Percentiles rank a stretch among this genome's conserved stretches.
These are phyloP conservation scores for Macrobrachium rosenbergii DNA, from an alignment of 1,140 invertebrate species.

Conservation along the genomic window DNA sequence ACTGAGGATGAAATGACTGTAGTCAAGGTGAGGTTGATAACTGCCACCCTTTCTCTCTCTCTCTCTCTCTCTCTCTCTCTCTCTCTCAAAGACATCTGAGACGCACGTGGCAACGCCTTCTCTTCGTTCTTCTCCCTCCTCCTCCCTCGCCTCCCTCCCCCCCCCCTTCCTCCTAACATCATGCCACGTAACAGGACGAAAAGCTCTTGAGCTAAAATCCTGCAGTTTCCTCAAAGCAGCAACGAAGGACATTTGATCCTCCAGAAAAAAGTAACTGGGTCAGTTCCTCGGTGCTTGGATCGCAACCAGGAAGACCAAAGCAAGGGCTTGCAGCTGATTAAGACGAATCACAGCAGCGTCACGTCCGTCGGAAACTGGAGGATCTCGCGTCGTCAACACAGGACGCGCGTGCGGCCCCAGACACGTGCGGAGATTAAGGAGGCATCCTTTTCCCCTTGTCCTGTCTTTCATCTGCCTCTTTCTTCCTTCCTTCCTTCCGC, in stretches of 20 bases:
- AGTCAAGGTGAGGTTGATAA: conserved; percentile 3
- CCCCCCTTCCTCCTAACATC: background rate
- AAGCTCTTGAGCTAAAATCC: too few species aligned
- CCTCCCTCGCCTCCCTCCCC: background rate
- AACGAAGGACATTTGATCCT: too few species aligned
- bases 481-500: conserved; percentile 22
- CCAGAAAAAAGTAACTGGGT: too few species aligned
- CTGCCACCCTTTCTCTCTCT: background rate
- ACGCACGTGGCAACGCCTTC: conserved; percentile 32
- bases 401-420: conserved; percentile 48
- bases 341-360: too few species aligned
- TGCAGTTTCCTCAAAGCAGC: too few species aligned
- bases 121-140: background rate
- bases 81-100: conserved; percentile 29
- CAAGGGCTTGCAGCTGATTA: too few species aligned
- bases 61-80: too few species aligned
- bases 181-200: background rate
- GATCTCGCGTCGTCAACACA: conserved; percentile 31
- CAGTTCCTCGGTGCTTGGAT: too few species aligned
- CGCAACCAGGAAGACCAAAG: background rate
- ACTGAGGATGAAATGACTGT: background rate
- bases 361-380: too few species aligned
- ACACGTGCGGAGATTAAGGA: conserved; percentile 58
- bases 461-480: conserved; percentile 32
- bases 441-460: conserved; percentile 28